Evolutionary conservation across 1,140 invertebrate species (phyloP).

Genomic region (Sweltsa coloradensis): DNA sequence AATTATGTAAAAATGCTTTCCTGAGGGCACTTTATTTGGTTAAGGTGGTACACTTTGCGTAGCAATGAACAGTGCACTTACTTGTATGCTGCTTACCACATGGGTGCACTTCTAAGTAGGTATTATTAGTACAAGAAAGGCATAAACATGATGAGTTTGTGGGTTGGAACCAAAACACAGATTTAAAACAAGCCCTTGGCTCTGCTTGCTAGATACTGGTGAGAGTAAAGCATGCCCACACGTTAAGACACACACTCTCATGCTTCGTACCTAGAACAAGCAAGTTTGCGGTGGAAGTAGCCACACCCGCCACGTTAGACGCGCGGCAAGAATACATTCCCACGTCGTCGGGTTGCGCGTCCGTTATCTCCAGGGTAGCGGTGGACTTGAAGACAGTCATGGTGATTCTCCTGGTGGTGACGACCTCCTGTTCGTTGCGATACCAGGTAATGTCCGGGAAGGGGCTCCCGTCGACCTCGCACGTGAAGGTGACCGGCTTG

Average conservation of each 20-base stretch:
- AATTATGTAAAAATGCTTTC: too few relatives aligned
- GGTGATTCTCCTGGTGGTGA: conserved; percentile 44
- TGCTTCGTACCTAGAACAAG: conserved; percentile 48
- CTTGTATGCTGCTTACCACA: too few relatives aligned
- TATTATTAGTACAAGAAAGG: too few relatives aligned
- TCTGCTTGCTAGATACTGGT: too few relatives aligned
- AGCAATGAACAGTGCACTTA: too few relatives aligned
- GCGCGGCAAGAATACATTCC: conserved; percentile 70
- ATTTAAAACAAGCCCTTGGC: too few relatives aligned
- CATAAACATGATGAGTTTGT: too few relatives aligned
- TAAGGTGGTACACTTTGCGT: too few relatives aligned
- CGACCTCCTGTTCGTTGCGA: conserved; percentile 55
- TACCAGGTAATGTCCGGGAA: conserved; percentile 64
- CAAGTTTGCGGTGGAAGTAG: conserved; percentile 63
- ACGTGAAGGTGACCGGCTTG: conserved; percentile 46
- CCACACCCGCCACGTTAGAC: conserved; percentile 60
- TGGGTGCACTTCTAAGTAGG: too few relatives aligned
- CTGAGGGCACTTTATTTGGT: too few relatives aligned
- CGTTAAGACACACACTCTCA: conserved; percentile 1
- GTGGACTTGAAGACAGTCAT: conserved; percentile 44
- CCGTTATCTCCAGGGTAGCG: conserved; percentile 50
- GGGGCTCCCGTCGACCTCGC: conserved; percentile 53
- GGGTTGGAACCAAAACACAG: too few relatives aligned
- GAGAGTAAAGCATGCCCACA: conserved; percentile 7
- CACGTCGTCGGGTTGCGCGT: conserved; percentile 50